Conservation (phyloP, 2,797 vertebrate genomes). For the Cuniculus paca region DNA sequence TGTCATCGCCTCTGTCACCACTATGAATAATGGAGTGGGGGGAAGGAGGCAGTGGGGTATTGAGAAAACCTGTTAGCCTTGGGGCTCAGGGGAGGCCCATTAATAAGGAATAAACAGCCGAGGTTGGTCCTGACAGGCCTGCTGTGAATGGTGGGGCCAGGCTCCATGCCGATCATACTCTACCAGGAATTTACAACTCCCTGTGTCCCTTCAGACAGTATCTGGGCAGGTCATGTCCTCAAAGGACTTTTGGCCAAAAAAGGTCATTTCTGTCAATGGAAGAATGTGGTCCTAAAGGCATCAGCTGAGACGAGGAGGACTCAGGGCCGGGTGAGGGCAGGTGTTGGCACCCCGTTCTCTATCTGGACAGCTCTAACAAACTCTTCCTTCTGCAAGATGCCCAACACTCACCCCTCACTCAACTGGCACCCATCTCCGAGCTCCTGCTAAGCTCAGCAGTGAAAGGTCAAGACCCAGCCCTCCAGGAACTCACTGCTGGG, state of each 20-base stretch:
- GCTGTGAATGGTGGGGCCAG: not conserved
- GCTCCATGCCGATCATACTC: not conserved
- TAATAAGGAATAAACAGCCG: not conserved
- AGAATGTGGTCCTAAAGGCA: not conserved
- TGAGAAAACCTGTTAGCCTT: slow-evolving; percentile 38
- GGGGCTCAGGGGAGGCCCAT: not conserved
- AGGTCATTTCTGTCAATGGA: slow-evolving; percentile 2
- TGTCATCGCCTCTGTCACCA: not conserved
- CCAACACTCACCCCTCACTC: not conserved
- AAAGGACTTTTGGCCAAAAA: not conserved
- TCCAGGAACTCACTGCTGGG: not conserved
- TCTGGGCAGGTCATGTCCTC: not conserved
- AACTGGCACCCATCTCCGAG: not conserved
- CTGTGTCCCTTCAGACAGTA: not conserved
- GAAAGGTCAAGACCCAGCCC: not conserved
- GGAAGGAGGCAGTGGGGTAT: not conserved
- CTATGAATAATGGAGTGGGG: not conserved
- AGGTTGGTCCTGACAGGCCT: slow-evolving; percentile 29
- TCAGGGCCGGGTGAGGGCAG: not conserved
- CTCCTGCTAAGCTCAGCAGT: not conserved
- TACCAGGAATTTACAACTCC: not conserved
- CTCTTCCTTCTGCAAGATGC: not conserved
- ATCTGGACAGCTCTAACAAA: not conserved
- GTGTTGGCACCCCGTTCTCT: not conserved
- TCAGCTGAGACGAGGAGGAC: not conserved